Percentiles rank a stretch among this genome's conserved stretches.
These are phyloP conservation scores for Episyrphus balteatus DNA, from an alignment of 1,140 invertebrate genomes.

Conservation along the genomic window DNA sequence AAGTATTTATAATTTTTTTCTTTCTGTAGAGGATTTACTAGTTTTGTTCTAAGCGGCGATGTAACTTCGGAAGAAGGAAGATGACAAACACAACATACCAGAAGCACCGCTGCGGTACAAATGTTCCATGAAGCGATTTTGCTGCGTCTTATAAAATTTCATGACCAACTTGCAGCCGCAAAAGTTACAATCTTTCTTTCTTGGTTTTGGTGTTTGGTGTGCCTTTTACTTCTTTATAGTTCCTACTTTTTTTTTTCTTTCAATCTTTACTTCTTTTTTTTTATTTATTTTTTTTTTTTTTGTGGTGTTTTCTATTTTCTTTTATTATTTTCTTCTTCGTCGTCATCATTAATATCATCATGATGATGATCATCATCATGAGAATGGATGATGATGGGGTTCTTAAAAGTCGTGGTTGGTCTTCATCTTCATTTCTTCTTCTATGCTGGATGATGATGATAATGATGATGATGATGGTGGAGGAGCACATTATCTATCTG, in stretches of 20 bases:
- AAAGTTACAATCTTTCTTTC: too few species aligned
- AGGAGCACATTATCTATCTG: too few species aligned
- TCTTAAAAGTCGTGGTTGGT: too few species aligned
- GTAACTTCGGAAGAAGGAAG: too few species aligned
- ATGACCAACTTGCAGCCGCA: neutral
- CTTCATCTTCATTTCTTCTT: too few species aligned
- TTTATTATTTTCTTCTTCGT: neutral
- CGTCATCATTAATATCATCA: neutral
- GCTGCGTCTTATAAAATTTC: constrained; percentile 37
- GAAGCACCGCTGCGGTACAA: constrained; percentile 32
- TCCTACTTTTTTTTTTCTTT: neutral
- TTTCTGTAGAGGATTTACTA: too few species aligned
- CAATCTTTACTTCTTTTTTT: neutral
- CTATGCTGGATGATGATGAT: too few species aligned
- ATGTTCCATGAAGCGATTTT: constrained; percentile 29
- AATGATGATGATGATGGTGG: too few species aligned
- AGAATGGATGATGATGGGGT: too few species aligned
- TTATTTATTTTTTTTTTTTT: neutral
- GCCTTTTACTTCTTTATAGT: neutral
- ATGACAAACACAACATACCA: constrained; percentile 18
- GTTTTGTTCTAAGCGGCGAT: too few species aligned
- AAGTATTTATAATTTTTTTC: too few species aligned
- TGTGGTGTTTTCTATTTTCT: neutral
- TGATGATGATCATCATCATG: neutral
- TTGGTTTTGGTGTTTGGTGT: too few species aligned